A percentile compares a stretch with the other conserved stretches of the same genome.
Conservation (phyloP, 2,797 vertebrate species). For the Hydrophis major region DNA sequence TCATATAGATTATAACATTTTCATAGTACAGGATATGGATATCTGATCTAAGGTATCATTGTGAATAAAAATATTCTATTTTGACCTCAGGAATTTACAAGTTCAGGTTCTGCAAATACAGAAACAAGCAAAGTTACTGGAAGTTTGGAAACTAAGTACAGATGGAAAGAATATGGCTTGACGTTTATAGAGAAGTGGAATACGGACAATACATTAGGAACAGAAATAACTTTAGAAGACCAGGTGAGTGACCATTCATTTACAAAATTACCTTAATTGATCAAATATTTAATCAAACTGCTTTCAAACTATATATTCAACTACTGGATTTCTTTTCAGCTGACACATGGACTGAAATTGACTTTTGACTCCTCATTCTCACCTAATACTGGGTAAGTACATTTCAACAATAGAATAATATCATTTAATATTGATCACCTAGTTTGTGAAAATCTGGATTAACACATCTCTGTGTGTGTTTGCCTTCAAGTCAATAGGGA, state of each 20-base stretch:
- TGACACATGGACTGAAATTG: constrained; percentile 90
- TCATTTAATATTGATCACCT: neutral
- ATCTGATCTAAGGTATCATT: neutral
- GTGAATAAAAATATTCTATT: neutral
- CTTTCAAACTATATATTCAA: constrained; percentile 43
- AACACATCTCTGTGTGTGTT: neutral
- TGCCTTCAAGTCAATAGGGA: neutral
- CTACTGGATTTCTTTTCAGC: constrained; percentile 72
- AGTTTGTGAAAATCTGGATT: neutral
- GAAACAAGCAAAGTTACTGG: constrained; percentile 94
- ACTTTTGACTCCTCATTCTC: constrained; percentile 96
- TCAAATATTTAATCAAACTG: fast-evolving
- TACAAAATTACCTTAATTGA: neutral
- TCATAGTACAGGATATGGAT: neutral
- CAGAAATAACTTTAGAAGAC: constrained; percentile 92
- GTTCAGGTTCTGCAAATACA: constrained; percentile 91
- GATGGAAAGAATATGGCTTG: constrained; percentile 89
- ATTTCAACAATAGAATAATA: neutral
- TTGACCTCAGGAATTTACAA: constrained; percentile 88
- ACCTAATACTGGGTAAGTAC: constrained; percentile 92
- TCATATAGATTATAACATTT: neutral
- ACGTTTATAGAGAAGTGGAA: constrained; percentile 98
- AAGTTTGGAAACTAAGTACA: constrained; percentile 96
- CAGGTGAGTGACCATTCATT: constrained; percentile 69
- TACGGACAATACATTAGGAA: constrained; percentile 93